Conservation (phyloP, 2,113 vertebrate genomes). For the Cryptoleucopteryx plumbea region DNA sequence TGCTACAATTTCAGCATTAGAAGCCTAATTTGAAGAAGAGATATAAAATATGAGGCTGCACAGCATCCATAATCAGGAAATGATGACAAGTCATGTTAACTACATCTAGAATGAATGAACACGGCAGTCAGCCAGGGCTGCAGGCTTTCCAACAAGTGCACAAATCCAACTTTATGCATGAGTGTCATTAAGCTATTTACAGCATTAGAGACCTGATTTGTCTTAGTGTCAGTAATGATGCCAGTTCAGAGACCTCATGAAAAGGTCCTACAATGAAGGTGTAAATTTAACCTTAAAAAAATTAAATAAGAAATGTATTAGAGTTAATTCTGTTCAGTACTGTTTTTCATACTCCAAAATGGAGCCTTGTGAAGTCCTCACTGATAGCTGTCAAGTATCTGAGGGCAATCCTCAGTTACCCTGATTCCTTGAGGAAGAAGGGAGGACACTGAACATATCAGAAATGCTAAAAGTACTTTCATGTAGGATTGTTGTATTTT, state of each 20-base stretch:
- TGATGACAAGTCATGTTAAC: background rate
- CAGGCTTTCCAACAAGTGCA: background rate
- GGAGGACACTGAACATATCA: background rate
- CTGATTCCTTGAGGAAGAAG: background rate
- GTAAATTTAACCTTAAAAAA: background rate
- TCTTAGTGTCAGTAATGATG: background rate
- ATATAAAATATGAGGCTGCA: background rate
- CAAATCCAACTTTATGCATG: background rate
- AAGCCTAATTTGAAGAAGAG: background rate
- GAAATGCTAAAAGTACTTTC: background rate
- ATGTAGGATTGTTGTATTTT: background rate
- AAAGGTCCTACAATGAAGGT: background rate
- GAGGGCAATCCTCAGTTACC: background rate
- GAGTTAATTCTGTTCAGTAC: background rate
- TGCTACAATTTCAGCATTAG: background rate
- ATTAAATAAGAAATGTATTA: background rate
- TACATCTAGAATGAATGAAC: background rate
- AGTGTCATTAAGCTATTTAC: background rate
- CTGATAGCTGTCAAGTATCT: background rate
- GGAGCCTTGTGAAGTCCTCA: background rate
- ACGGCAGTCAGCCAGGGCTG: background rate
- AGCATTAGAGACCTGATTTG: background rate
- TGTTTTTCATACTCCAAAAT: background rate
- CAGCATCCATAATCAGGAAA: background rate
- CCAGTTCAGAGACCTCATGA: background rate